Evolutionary conservation across 1,140 invertebrate genomes (phyloP), one percentile per base, ranked within the genome.

Genomic region (Camponotus pennsylvanicus): DNA sequence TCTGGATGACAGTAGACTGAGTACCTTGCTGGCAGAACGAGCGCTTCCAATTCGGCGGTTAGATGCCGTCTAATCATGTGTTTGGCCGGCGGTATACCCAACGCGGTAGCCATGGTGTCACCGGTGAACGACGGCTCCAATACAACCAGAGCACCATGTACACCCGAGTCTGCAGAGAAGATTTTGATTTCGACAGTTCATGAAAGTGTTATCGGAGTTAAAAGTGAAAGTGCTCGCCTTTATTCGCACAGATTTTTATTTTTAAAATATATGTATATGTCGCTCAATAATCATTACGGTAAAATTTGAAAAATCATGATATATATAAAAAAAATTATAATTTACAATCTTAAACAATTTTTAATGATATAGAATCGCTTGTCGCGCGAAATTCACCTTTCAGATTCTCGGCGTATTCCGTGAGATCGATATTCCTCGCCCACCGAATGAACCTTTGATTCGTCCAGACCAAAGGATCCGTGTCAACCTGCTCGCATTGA

Each of bases 391-490:
- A 37, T 69, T 85, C 95, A 98, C 98, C 98, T 97, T 98, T 98
- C n/a, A 99, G 95, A 94, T 99, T 99, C 86, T 98, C 98, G 86
- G 98, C 97, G 93, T 98, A 99, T 96, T 99, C 98, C 66, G 97
- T 97, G 90, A 99, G 96, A 95, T 99, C 98, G 92, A 99, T 99
- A 93, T 97, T 98, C 90, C 98, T 96, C 32, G 98, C 97, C 98
- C 98, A 99, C 91, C 98, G 97, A 85, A 99, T 97, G 92, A 99
- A 98, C 92, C 98, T 96, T 91, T 98, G 97, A 96, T 99, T 99
- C 85, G 98, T 99, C 98, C 98, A 99, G 32, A 99, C 98, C 75
- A 99, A 95, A 57, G 98, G 98, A 96, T 99, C 98, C 27, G 97
- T 97, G 92, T 98, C 98, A 59, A 97, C 97, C 90, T 97, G 97